These are phyloP conservation scores for Osmoderma eremita DNA, from an alignment of 2,888 invertebrate species.

Conservation along the genomic window DNA sequence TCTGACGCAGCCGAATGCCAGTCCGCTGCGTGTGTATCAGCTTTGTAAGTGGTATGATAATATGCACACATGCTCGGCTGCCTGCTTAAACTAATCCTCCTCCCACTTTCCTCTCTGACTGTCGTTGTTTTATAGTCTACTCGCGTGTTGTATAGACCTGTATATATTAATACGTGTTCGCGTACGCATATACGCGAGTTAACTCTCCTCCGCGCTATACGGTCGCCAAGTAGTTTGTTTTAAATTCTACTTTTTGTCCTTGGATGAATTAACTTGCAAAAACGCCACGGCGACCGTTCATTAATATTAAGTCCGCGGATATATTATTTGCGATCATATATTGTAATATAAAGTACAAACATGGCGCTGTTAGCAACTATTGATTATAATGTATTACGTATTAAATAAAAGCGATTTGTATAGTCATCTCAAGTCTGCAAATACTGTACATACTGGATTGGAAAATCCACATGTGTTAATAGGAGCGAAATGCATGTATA, in stretches of 20 bases:
- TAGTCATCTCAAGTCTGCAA: no score
- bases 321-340: background rate
- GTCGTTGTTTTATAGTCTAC: conserved; percentile 19
- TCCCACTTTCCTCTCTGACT: conserved; percentile 25
- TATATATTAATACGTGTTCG: background rate
- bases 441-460: no score
- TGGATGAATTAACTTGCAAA: conserved; percentile 17
- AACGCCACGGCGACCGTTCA: background rate
- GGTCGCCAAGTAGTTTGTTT: conserved; percentile 25
- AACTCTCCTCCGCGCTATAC: background rate
- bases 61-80: conserved; percentile 32
- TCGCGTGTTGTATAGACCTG: conserved; percentile 14
- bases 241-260: conserved; percentile 40
- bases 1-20: conserved; percentile 19
- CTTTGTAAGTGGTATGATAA: conserved; percentile 25
- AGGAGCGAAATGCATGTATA: no score
- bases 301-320: background rate
- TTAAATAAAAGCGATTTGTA: no score
- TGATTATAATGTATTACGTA: no score
- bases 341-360: no score
- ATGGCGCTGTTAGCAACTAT: no score
- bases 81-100: conserved; percentile 30
- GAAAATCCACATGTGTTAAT: no score
- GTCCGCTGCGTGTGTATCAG: background rate
- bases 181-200: background rate